These are phyloP conservation scores for Tauraco erythrolophus DNA, from an alignment of 2,113 vertebrate genomes.

Conservation along the genomic window DNA sequence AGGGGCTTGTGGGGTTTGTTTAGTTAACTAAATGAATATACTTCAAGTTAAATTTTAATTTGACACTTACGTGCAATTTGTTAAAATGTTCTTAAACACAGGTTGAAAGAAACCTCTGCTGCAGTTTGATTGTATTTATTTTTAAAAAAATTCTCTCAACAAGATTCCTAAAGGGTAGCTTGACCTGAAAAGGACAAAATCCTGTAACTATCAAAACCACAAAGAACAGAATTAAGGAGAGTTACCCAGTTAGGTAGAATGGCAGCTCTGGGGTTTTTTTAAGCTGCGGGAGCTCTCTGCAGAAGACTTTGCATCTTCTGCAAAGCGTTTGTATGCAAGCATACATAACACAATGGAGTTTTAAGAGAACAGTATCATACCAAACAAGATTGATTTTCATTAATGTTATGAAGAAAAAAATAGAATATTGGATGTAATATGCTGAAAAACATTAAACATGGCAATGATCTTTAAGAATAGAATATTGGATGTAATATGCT, in stretches of 20 bases:
- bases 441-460: not conserved
- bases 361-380: not conserved
- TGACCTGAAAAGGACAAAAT: not conserved
- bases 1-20: not conserved
- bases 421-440: not conserved
- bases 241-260: not conserved
- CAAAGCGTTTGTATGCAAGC: not conserved
- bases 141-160: not conserved
- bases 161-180: not conserved
- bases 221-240: not conserved
- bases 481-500: not conserved
- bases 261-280: not conserved
- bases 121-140: not conserved
- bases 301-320: not conserved
- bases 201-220: not conserved
- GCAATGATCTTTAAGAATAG: not conserved
- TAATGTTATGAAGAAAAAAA: not conserved
- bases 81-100: not conserved
- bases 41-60: not conserved
- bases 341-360: rapidly evolving
- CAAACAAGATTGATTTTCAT: not conserved
- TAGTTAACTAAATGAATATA: not conserved
- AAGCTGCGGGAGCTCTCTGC: not conserved
- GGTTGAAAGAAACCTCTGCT: not conserved
- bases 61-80: not conserved